Evolutionary conservation across 2,797 vertebrate species (phyloP), one percentile per base, ranked within the genome.

Genomic region (Rhinogobio ventralis): DNA sequence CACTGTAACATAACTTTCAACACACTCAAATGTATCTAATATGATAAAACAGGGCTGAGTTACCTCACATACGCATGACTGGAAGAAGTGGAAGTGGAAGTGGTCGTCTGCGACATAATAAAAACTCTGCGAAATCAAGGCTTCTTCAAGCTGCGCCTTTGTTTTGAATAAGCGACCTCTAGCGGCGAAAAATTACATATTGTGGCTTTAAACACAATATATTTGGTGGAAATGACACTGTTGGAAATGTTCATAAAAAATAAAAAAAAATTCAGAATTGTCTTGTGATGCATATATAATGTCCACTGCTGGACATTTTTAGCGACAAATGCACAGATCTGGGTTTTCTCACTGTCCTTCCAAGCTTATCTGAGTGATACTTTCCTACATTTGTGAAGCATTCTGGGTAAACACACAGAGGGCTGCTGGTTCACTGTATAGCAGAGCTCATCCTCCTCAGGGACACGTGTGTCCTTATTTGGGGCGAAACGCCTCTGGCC

Each of bases 401-500:
- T 60, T 75, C 71, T 74, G 51, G 20, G 71, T 81, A 84, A 80
- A 81, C 76, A 57, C 53, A 68, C 25, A 33, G 30, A 66, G 81
- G 23, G 15, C 78, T 68, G n/a, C 57, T 85, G 68, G 60, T 71
- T 82, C 19, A 75, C 42, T 53, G n/a, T 86, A 76, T 62, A 68
- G 13, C 62, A 73, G 69, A 11, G 75, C 81, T 79, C 60, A 51
- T 53, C 78, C 20, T 68, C 71, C 45, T n/a, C 10, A 39, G 57
- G 75, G 66, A 66, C 64, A 17, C 42, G 57, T 8, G 39, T 88
- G 81, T 68, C 84, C 84, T 83, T 86, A 83, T 88, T 66, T 81
- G 81, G 87, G 71, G 14, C 0, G 64, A 73, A 67, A 67, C 9
- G 62, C 66, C 80, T 67, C 79, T 2, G 5, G 36, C 55, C 80